Base-by-base conservation (phyloP, 2,888 invertebrate species). In the Tubulanus polymorphus region DNA sequence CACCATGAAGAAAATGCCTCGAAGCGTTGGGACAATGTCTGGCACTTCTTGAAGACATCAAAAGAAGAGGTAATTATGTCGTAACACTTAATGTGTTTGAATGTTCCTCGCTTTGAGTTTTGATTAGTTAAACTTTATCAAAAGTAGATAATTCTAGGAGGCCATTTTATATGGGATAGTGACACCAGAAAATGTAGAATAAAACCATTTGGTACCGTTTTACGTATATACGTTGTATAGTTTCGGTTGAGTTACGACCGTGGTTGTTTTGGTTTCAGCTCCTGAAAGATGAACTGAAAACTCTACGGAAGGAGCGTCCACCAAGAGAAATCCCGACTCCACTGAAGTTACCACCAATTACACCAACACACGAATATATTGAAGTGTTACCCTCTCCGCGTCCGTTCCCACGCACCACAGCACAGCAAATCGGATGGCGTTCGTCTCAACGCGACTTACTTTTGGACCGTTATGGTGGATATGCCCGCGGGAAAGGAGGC, bases 201-300 rank as follows among this genome's bases (percentile, higher is more conserved):
- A n/a, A n/a, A n/a, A n/a, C n/a, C n/a, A n/a, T n/a, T n/a, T n/a
- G n/a, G n/a, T n/a, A n/a, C n/a, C n/a, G n/a, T n/a, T n/a, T n/a
- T n/a, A n/a, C n/a, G n/a, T n/a, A n/a, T n/a, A n/a, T n/a, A n/a
- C n/a, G n/a, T n/a, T n/a, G n/a, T n/a, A n/a, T n/a, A n/a, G n/a
- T n/a, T n/a, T n/a, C n/a, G n/a, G n/a, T n/a, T n/a, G n/a, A n/a
- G n/a, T n/a, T n/a, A n/a, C n/a, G n/a, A 10, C 29, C 26, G 12
- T 53, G 2, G 26, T 10, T 27, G 10, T 10, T 49, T 57, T 25
- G 51, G 15, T 63, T 65, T 25, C 68, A 76, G 76, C 57, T 76
- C 10, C 73, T 76, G n/a, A 69, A 71, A 55, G 75, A 74, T 49
- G 73, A 78, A n/a, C n/a, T n/a, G n/a, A n/a, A n/a, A n/a, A n/a